phyloP scores from a whole-genome alignment of 2,888 invertebrate genomes.

The Myopa testacea region DNA sequence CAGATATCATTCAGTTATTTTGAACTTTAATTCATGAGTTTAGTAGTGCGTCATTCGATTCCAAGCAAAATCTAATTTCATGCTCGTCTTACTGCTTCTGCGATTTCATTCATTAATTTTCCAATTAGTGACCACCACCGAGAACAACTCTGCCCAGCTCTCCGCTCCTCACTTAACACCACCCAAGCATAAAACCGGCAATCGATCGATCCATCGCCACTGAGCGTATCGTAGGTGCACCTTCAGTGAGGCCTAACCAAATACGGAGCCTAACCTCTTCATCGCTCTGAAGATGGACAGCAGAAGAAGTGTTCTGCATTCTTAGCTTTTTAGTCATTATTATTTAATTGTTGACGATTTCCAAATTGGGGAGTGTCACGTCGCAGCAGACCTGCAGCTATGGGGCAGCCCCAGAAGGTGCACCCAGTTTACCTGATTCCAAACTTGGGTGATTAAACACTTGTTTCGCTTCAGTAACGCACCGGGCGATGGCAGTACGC shows the following conservation, averaged over 20 bases:
- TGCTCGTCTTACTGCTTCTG: slow-evolving; percentile 15
- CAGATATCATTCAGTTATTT: too few relatives aligned
- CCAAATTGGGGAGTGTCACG: slow-evolving; percentile 17
- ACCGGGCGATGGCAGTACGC: slow-evolving; percentile 48
- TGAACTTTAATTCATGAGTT: too few relatives aligned
- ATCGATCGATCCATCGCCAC: slow-evolving; percentile 48
- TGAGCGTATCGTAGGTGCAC: slow-evolving; percentile 67
- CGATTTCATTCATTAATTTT: slow-evolving; percentile 10
- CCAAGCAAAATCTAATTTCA: slow-evolving; percentile 12
- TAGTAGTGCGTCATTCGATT: too few relatives aligned
- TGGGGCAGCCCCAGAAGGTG: slow-evolving; percentile 27
- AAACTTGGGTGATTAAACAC: slow-evolving; percentile 63
- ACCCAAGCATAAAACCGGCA: not conserved
- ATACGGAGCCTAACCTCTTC: slow-evolving; percentile 52
- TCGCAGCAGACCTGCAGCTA: not conserved
- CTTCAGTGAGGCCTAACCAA: slow-evolving; percentile 66
- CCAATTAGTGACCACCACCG: not conserved
- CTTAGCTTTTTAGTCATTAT: not conserved
- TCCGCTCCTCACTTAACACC: not conserved
- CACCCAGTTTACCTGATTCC: slow-evolving; percentile 58
- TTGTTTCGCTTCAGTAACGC: slow-evolving; percentile 68
- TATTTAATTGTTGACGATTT: slow-evolving; percentile 7
- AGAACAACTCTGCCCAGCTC: not conserved
- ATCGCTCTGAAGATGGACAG: slow-evolving; percentile 45
- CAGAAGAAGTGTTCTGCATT: slow-evolving; percentile 19